Conservation (phyloP, 2,888 invertebrate genomes). For the Pimpla rufipes region DNA sequence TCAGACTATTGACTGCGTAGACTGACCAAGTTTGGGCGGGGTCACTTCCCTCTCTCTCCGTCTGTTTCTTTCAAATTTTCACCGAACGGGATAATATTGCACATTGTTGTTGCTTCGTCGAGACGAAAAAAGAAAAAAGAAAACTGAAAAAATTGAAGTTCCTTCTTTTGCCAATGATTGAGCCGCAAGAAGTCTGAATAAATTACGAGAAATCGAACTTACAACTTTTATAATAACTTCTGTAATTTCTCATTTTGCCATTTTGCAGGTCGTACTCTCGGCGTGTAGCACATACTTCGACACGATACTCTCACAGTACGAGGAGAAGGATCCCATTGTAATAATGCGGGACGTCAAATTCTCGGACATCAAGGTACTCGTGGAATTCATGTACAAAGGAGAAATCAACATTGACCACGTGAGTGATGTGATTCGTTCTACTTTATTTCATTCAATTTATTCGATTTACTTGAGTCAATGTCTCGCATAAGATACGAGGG, state of each 20-base stretch:
- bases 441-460: too few species aligned
- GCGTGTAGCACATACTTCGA: slow-evolving; percentile 97
- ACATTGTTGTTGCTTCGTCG: too few species aligned
- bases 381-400: slow-evolving; percentile 98
- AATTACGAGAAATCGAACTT: background rate
- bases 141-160: background rate
- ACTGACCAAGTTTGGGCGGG: slow-evolving; percentile 79
- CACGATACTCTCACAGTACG: slow-evolving; percentile 93
- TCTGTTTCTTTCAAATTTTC: slow-evolving; percentile 1
- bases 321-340: slow-evolving; percentile 93
- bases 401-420: slow-evolving; percentile 98
- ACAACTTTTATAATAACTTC: slow-evolving; percentile 21
- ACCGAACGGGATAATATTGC: slow-evolving; percentile 56
- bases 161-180: too few species aligned
- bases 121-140: background rate
- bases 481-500: too few species aligned
- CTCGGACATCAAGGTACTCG: slow-evolving; percentile 94
- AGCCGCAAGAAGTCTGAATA: too few species aligned
- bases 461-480: too few species aligned
- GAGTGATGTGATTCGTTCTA: slow-evolving; percentile 84
- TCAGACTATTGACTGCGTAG: slow-evolving; percentile 83
- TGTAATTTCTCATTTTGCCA: slow-evolving; percentile 69
- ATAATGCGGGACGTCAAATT: slow-evolving; percentile 96
- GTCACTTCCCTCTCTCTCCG: slow-evolving; percentile 59
- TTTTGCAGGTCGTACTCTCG: slow-evolving; percentile 92